Evolutionary conservation across 1,140 invertebrate species (phyloP).

Genomic region (Gonioctena quinquepunctata): DNA sequence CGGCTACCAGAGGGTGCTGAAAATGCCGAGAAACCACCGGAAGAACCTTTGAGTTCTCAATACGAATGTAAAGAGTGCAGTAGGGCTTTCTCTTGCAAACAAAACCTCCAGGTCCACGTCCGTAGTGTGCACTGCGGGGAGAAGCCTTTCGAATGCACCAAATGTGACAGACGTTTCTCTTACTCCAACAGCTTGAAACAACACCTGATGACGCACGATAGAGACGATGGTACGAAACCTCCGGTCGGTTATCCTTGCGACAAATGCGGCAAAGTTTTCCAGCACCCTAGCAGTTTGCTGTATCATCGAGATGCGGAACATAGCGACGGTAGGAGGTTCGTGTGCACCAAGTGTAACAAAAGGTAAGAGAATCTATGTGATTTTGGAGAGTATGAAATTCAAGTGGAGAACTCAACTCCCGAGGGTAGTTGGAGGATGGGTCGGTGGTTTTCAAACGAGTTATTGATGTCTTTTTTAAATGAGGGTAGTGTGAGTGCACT

Average conservation of each 20-base stretch:
- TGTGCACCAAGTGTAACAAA: conserved; percentile 73
- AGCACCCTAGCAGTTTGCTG: conserved; percentile 67
- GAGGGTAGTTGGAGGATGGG: too few species aligned
- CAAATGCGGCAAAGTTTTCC: conserved; percentile 69
- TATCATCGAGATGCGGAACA: conserved; percentile 74
- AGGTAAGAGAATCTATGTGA: too few species aligned
- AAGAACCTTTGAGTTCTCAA: too few species aligned
- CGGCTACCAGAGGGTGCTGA: too few species aligned
- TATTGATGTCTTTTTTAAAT: too few species aligned
- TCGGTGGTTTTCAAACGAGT: too few species aligned
- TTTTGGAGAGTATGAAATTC: too few species aligned
- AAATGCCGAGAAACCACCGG: too few species aligned
- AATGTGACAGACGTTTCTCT: conserved; percentile 63
- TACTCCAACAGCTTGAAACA: conserved; percentile 63
- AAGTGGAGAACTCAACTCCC: too few species aligned
- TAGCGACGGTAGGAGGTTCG: conserved; percentile 64
- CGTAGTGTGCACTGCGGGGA: conserved; percentile 62
- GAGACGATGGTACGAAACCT: not conserved
- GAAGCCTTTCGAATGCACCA: conserved; percentile 60
- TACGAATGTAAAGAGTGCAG: conserved; percentile 60
- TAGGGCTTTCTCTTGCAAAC: conserved; percentile 62
- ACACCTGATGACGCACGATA: conserved; percentile 60
- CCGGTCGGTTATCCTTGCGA: conserved; percentile 62
- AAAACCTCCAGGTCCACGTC: conserved; percentile 62
- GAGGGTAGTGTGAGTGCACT: too few species aligned